Evolutionary conservation across 2,888 invertebrate genomes (phyloP), one percentile per base, ranked within the genome.

Genomic region (Protophormia terraenovae): DNA sequence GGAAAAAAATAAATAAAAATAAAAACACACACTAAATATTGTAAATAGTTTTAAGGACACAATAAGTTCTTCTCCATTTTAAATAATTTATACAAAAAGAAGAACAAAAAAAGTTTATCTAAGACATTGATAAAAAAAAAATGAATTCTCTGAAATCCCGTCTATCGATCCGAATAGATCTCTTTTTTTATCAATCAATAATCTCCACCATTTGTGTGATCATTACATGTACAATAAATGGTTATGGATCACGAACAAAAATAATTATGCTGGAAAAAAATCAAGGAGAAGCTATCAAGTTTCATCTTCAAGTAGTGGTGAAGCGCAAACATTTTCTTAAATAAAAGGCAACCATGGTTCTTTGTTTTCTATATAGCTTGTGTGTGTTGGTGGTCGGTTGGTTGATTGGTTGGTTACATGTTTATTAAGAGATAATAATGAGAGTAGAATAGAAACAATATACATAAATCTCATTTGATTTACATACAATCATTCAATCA

Each of bases 401-500:
- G n/a, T n/a, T n/a, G n/a, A n/a, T n/a, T n/a, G n/a, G n/a, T n/a
- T n/a, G n/a, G n/a, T n/a, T n/a, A n/a, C n/a, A n/a, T n/a, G n/a
- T n/a, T 67, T 75, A 22, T 29, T 66, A 38, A 67, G 12, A 69
- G 16, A 29, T 53, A 64, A 58, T 29, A n/a, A 41, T 41, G 41
- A n/a, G n/a, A n/a, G 41, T 41, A 71, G n/a, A n/a, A 71, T 71
- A 16, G 50, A 75, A 62, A 38, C 19, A 76, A 76, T 53, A 50
- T n/a, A n/a, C n/a, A n/a, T 16, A 29, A 67, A 58, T 58, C 64
- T 19, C 24, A 24, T 60, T 62, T 69, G 41, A 50, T 80, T 69
- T 41, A 62, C 50, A 67, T 77, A 83, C 69, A 84, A 87, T 87
- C 50, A 67, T 77, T 81, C 69, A 84, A 87, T 87, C 86, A 87